Evolutionary conservation across 2,888 invertebrate genomes (phyloP).

Genomic region (Drosophila trichaetosa): DNA sequence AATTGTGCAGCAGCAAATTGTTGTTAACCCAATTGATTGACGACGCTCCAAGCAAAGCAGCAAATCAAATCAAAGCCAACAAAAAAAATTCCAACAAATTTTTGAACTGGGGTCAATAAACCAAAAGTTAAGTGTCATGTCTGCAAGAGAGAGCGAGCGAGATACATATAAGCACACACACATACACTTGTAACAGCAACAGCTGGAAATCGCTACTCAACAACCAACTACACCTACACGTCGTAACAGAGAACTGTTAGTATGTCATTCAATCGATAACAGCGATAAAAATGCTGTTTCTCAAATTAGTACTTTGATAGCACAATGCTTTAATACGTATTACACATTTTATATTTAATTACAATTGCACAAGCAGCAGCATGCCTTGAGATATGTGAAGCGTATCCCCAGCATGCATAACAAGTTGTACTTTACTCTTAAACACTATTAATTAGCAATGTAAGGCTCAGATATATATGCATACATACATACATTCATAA

Average conservation of each 20-base stretch:
- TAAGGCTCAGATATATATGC: background rate
- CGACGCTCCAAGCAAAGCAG: slow-evolving; percentile 40
- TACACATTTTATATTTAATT: slow-evolving; percentile 43
- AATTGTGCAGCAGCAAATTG: slow-evolving; percentile 58
- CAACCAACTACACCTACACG: slow-evolving; percentile 18
- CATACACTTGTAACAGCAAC: slow-evolving; percentile 12
- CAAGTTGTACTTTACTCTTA: slow-evolving; percentile 31
- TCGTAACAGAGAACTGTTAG: background rate
- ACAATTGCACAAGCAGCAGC: slow-evolving; percentile 19
- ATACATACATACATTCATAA: slow-evolving; percentile 4
- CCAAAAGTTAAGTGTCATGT: slow-evolving; percentile 53
- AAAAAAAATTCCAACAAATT: slow-evolving; percentile 29
- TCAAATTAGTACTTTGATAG: slow-evolving; percentile 12
- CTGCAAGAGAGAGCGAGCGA: slow-evolving; percentile 19
- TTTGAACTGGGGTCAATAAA: slow-evolving; percentile 62
- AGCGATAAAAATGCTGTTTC: slow-evolving; percentile 36
- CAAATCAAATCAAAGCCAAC: slow-evolving; percentile 46
- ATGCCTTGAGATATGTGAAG: slow-evolving; percentile 33
- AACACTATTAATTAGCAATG: slow-evolving; percentile 14
- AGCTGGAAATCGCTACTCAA: slow-evolving; percentile 7
- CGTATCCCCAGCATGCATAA: slow-evolving; percentile 24
- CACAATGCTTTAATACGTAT: slow-evolving; percentile 21
- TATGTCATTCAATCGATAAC: slow-evolving; percentile 46
- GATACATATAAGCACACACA: slow-evolving; percentile 5
- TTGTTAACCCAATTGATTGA: slow-evolving; percentile 66